Percentiles rank a stretch among this genome's conserved stretches.
These are phyloP conservation scores for Sebastes umbrosus DNA, from an alignment of 2,797 vertebrate genomes.

Conservation along the genomic window DNA sequence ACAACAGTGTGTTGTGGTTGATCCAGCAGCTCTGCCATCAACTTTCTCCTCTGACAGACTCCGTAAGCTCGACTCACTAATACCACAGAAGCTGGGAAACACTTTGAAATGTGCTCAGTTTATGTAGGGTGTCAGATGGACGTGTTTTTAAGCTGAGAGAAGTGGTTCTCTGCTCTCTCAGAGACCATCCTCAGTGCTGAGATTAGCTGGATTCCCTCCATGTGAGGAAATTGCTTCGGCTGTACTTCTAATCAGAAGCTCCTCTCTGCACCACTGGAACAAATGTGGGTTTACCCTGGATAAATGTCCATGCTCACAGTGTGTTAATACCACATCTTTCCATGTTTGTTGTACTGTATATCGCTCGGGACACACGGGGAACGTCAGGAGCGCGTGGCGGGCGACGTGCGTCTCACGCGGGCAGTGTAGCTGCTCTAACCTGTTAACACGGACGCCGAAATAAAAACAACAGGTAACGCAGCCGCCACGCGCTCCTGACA, in stretches of 20 bases:
- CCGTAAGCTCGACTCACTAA: neutral
- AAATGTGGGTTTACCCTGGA: neutral
- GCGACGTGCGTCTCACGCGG: fast-evolving
- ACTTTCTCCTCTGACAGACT: neutral
- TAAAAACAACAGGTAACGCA: fast-evolving
- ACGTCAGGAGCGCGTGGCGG: too few relatives aligned
- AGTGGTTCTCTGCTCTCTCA: conserved; percentile 1
- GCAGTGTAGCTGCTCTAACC: too few relatives aligned
- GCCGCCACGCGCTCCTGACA: too few relatives aligned
- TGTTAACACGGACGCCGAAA: too few relatives aligned
- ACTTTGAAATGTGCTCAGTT: conserved; percentile 11
- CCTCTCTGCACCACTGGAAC: conserved; percentile 22
- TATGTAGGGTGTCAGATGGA: neutral
- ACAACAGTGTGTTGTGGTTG: neutral
- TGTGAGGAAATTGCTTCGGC: conserved; percentile 20
- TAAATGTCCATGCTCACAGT: neutral
- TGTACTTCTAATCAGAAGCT: conserved; percentile 23
- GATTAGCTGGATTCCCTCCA: conserved; percentile 46
- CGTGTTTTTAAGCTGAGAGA: neutral
- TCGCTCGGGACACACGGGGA: too few relatives aligned
- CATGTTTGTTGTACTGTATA: neutral
- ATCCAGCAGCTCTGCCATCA: conserved; percentile 19
- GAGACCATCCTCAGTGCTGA: conserved; percentile 19
- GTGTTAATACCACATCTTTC: neutral
- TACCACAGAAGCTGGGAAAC: neutral